Base-by-base conservation (phyloP, 2,888 invertebrate genomes). In the Caenorhabditis sulstoni region DNA sequence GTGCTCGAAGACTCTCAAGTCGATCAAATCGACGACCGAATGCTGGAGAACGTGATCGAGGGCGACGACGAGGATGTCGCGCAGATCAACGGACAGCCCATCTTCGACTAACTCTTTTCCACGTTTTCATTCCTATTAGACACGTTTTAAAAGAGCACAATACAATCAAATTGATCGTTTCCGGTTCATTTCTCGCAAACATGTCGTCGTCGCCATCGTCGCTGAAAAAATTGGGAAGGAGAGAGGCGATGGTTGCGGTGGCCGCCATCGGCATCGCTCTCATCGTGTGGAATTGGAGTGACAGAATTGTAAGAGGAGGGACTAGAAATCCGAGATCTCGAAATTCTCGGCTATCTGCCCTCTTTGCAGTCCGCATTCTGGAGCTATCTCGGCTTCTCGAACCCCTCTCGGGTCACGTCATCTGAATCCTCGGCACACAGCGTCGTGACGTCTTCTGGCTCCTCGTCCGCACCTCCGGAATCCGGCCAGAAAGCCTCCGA, bases 61-160 rank as follows among this genome's bases (percentile, higher is more conserved):
- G 66, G 44, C n/a, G 44, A 37, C 0, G 67, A 68, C 5, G 64
- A 68, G 20, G 59, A 37, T 5, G 70, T 52, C 16, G 58, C 39
- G 8, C 39, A 66, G 35, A 77, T 77, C 18, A 58, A 77, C 37
- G 78, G 78, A 35, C 52, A 59, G 14, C 71, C 78, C 7, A 49
- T 78, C n/a, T 78, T 71, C 37, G 71, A 78, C 47, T 78, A 18
- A 52, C 47, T 45, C 4, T 52, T 2, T 52, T n/a, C n/a, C n/a
- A n/a, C 7, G 1, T 12, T 20, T 11, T 7, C 49, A 18, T 49
- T 20, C n/a, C 12, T 22, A 22, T 29, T 29, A 29, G 3, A 29
- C n/a, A n/a, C n/a, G n/a, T n/a, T n/a, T n/a, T n/a, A n/a, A n/a
- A n/a, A n/a, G n/a, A n/a, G n/a, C n/a, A n/a, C n/a, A n/a, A 29